Evolutionary conservation across 2,888 invertebrate genomes (phyloP), one percentile per base, ranked within the genome.

Genomic region (Kryphioiulus occultus): DNA sequence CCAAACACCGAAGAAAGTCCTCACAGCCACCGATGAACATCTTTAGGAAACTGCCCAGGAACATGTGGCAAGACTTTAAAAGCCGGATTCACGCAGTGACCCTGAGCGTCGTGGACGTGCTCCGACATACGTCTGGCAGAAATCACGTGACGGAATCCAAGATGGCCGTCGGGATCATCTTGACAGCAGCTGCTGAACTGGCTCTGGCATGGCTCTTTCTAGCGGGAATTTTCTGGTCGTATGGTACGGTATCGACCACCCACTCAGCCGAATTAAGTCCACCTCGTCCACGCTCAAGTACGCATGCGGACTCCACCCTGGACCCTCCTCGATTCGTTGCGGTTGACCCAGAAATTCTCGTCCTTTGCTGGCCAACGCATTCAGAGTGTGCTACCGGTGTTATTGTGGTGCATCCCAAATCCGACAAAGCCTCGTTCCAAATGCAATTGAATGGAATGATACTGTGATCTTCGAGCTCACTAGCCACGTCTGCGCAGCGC

Each of bases 281-380:
- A 59, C 5, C 53, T 59, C 53, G 17, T n/a, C n/a, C 53, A 19
- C 53, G n/a, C 53, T n/a, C n/a, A 7, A n/a, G 2, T 2, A n/a
- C n/a, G n/a, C n/a, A n/a, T 3, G 19, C 53, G 5, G n/a, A n/a
- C 53, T 59, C 53, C 53, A 59, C 53, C 53, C 53, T 59, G 53
- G 53, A 59, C 53, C 53, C 53, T 59, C 53, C 53, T 59, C 53
- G 53, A n/a, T 59, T 59, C 53, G 39, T 9, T 39, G 39, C 39
- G 53, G n/a, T 59, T 59, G 53, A 59, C 53, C 53, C 53, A 59
- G 53, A 59, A 59, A 59, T 59, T 59, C n/a, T 59, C n/a, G 53
- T 12, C 47, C 4, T 12, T 47, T 47, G 1, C 47, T 47, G 47
- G 42, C 10, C 17, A 17, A 19, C 53, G 53, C 53, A 59, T 59